Base-by-base conservation (phyloP, 2,113 vertebrate species). In the Cyanistes caeruleus region DNA sequence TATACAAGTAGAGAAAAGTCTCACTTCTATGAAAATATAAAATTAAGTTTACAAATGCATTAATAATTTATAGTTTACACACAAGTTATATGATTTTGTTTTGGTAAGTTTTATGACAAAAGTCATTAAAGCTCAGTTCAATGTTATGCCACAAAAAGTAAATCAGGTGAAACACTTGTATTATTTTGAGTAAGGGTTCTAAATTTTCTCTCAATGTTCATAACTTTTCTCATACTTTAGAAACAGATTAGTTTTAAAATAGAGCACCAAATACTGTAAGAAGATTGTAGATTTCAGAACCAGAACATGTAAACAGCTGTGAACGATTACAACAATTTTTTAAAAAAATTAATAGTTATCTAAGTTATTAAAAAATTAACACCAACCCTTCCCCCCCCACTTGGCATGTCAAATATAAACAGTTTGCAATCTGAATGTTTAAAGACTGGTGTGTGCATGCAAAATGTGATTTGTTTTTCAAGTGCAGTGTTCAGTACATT, bases 381-480 rank as follows among this genome's bases (percentile, higher is more conserved):
- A 69, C 7, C 24, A n/a, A 51, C 31, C 39, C 39, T 35, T 39
- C 3, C 16, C 17, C 33, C 18, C 7, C 2, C 5, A 31, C 78
- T 91, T 93, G 78, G 46, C 46, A 35, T 20, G 27, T 70, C 68
- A 80, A 53, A 83, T 51, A 46, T 46, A 85, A 92, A 74, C 18
- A 94, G 14, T 90, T 77, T 84, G 46, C 43, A 77, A 33, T 30
- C 25, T 85, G 55, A 92, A 62, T 58, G 23, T 49, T 80, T 88
- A 69, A 78, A 72, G 76, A 75, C 35, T 44, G 35, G 19, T 33
- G 11, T 70, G 27, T 65, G 59, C 67, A 55, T 37, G 37, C 43
- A 85, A 92, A 89, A 91, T 90, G 79, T 89, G 65, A 60, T 84
- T 94, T 94, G 62, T 64, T 94, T 91, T 83, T 79, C 51, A 80